Conservation (phyloP, 2,113 vertebrate species). For the Antechinus flavipes region DNA sequence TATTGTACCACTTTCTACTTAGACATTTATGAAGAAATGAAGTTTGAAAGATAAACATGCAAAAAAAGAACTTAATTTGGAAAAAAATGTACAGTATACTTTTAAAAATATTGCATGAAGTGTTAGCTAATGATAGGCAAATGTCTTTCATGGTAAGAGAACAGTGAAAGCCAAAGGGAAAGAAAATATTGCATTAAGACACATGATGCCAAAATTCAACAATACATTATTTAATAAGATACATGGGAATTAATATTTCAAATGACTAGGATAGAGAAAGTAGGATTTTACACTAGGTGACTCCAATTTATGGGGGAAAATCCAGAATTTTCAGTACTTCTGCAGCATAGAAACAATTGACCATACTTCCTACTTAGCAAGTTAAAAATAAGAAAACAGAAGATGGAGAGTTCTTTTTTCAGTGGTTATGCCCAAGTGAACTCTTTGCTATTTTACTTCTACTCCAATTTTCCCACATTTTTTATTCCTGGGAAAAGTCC, state of each 20-base stretch:
- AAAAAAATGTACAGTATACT: background rate
- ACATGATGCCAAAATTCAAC: background rate
- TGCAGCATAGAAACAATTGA: background rate
- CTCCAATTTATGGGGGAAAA: background rate
- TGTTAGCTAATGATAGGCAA: background rate
- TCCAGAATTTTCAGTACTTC: background rate
- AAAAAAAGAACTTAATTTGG: constrained; percentile 15
- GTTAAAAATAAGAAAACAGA: background rate
- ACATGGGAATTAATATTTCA: background rate
- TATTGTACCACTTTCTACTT: constrained; percentile 27
- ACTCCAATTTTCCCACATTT: background rate
- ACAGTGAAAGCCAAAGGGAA: background rate
- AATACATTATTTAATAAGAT: background rate
- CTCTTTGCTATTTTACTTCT: background rate
- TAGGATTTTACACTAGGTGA: background rate
- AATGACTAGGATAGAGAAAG: background rate
- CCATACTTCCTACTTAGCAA: background rate
- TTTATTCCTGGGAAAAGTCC: background rate
- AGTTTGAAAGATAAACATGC: constrained; percentile 43
- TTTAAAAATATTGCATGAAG: background rate
- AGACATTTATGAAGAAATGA: constrained; percentile 3
- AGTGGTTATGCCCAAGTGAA: background rate
- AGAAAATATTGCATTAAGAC: background rate
- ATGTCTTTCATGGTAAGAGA: background rate
- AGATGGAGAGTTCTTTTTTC: background rate